Base-by-base conservation (phyloP, 92 coral and sea anemone genomes). In the Phymanthus crucifer region DNA sequence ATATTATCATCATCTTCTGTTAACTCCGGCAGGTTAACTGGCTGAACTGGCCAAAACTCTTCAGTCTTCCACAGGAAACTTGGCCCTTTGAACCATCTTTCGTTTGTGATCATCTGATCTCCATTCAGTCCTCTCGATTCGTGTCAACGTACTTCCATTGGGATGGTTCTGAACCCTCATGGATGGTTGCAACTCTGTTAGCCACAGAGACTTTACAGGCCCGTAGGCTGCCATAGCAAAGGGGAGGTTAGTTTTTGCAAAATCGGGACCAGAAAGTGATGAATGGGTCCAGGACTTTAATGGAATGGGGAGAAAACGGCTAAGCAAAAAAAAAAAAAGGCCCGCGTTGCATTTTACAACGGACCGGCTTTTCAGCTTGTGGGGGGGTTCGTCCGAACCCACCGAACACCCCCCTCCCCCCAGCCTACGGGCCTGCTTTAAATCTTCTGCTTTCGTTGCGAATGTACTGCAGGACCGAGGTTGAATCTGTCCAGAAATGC, bases 41-140 rank as follows among this genome's bases (percentile, higher is more conserved):
- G 72, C 27, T 46, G 56, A 18, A 4, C 73, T 19, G 85, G 85
- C 85, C 89, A 85, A 23, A 56, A 48, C 2, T 18, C 71, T 33
- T 54, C 52, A 19, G 57, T 56, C 64, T 85, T 29, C 36, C 29
- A 46, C 69, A 80, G 47, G 43, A 79, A 80, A 61, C 38, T 31
- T 24, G 85, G 78, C 2, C 89, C 85, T n/a, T 79, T 64, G 13
- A 80, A 79, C 78, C 84, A 74, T 36, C 54, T 65, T 38, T 24
- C 34, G 17, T 61, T 34, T 10, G 6, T 61, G 4, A 6, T 61
- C 34, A 61, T 24, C 29, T 61, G 34, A 4, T 10, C 34, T 26
- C 34, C 68, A 27, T 34, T 61, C 13, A 61, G 13, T 0, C 68
- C 32, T 26, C 68, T 61, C 14, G 68, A 61, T 61, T 61, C 7